Base-by-base conservation (phyloP, 2,797 vertebrate genomes). In the Mormyrus hasselquistii region DNA sequence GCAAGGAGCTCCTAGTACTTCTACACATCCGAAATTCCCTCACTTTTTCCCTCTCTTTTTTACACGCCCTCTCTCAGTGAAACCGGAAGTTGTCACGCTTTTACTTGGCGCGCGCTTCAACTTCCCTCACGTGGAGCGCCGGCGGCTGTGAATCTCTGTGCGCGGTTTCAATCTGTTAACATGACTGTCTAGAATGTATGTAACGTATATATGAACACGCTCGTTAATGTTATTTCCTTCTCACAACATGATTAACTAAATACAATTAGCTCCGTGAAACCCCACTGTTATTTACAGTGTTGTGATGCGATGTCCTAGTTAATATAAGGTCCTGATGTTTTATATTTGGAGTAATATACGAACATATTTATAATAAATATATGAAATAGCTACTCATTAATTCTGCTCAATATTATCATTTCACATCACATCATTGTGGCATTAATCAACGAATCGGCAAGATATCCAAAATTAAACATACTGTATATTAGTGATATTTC, bases 71-170 rank as follows among this genome's bases (percentile, higher is more conserved):
- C 83, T 83, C 86, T 69, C 86, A 41, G 59, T n/a, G 44, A 49
- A 59, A 69, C n/a, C 59, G 87, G 87, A 88, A 41, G 87, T 49
- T 25, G 57, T 88, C 87, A 88, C 44, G 87, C 22, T 47, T 22
- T n/a, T 7, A 19, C 5, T 65, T 87, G 85, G 85, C 85, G 38
- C 86, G 47, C 34, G 57, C 41, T 65, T 47, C 41, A 14, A 88
- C 83, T 82, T 82, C 34, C 34, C 34, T 16, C 86, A 55, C 38
- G 53, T 59, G 53, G 50, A 41, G 57, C 57, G 41, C 57, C 25
- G 57, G 16, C 55, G 55, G 55, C 53, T 19, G 85, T 19, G 19
- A 50, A 76, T 76, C 12, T 34, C 69, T 38, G 34, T 6, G 34
- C 34, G 14, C 69, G 14, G 12, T 41, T 76, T 16, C 16, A 34